A percentile compares a stretch with the other conserved stretches of the same genome.
These are phyloP conservation scores for Tenualosa thibaudeaui DNA, from an alignment of 2,797 vertebrate species.

Conservation along the genomic window DNA sequence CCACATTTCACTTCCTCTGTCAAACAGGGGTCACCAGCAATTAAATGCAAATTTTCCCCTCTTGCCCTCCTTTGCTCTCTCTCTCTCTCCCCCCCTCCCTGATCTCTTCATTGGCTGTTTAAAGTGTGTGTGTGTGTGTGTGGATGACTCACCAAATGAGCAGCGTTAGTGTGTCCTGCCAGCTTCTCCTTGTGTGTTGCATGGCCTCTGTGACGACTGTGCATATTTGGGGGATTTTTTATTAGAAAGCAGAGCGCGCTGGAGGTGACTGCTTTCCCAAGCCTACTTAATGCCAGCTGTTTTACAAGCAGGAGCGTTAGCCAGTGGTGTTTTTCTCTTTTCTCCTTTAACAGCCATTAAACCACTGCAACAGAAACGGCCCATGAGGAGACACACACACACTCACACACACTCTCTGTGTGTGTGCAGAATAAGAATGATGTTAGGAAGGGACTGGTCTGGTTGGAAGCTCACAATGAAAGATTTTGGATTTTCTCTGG, in stretches of 20 bases:
- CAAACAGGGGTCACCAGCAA: conserved; percentile 33
- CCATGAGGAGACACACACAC: background rate
- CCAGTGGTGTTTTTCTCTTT: conserved; percentile 16
- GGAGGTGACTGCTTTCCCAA: conserved; percentile 26
- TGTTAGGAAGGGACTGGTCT: background rate
- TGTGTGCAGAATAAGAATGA: background rate
- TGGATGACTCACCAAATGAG: conserved; percentile 4
- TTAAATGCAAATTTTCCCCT: conserved; percentile 40
- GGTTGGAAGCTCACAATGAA: background rate
- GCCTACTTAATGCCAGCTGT: conserved; percentile 25
- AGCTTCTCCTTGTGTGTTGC: background rate
- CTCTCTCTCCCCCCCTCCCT: background rate
- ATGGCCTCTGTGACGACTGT: conserved; percentile 2
- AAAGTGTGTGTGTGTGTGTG: conserved; percentile 12
- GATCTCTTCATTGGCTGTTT: background rate
- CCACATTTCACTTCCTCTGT: conserved; percentile 30
- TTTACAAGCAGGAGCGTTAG: conserved; percentile 13
- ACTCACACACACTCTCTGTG: background rate
- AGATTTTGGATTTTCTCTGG: background rate
- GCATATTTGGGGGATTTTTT: conserved; percentile 25
- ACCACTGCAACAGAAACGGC: background rate
- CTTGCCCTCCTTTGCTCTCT: conserved; percentile 22
- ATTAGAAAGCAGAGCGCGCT: conserved; percentile 1
- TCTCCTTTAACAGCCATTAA: conserved; percentile 16
- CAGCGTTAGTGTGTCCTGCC: background rate